Base-by-base conservation (phyloP, 2,113 vertebrate species). In the Dicrurus megarhynchus region DNA sequence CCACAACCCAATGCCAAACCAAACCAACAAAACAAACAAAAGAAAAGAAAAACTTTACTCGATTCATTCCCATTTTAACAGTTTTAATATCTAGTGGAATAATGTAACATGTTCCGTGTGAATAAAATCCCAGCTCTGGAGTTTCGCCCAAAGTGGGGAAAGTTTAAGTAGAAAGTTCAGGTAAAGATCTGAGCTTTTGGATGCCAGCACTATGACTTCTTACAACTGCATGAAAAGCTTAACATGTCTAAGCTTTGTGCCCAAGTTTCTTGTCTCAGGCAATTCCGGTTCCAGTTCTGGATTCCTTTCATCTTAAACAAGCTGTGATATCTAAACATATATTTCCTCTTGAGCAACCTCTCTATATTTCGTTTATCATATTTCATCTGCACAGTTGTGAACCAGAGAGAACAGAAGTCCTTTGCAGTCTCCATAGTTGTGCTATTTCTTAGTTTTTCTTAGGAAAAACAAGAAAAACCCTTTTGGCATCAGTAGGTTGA, bases 401-500 rank as follows among this genome's bases (percentile, higher is more conserved):
- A 56, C 33, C 53, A 95, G 78, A 73, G 64, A 92, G 84, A 57
- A 56, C 22, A 47, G 46, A 37, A 63, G 33, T 44, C 41, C 76
- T 92, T 47, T 50, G 41, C 63, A 39, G 21, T 17, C 65, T 84
- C 59, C 30, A 70, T n/a, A 90, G 67, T 55, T 44, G n/a, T 17
- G 26, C 39, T 59, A 11, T 67, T 76, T 90, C 61, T 93, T 5
- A 17, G 73, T 69, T 92, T 94, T 89, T 78, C 55, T 65, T 67
- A 53, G 13, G 13, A 86, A 84, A 93, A 92, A 37, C n/a, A 93
- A 82, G 70, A 65, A 53, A 39, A 33, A 13, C 78, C 93, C 87
- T 87, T 92, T 52, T 80, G 53, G 89, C 90, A 84, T 56, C 84
- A 63, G 95, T 95, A 92, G 94, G 95, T 86, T 87, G 93, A 76